Conservation (phyloP, 2,797 vertebrate species). For the Acanthiza pusilla region DNA sequence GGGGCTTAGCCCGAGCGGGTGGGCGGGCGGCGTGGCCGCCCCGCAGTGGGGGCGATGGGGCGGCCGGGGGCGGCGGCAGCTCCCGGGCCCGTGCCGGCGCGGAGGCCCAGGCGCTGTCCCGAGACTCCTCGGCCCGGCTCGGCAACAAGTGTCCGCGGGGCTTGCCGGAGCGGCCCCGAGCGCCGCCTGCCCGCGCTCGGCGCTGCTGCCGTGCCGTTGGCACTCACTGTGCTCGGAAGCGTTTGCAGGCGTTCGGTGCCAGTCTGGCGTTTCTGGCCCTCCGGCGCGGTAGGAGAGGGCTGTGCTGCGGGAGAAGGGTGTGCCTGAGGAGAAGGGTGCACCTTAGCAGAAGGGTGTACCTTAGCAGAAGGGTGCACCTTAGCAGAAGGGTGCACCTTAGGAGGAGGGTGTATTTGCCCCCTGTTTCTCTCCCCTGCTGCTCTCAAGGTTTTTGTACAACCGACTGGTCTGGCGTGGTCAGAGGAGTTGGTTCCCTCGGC, state of each 20-base stretch:
- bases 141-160: not conserved
- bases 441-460: accelerated
- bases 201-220: accelerated
- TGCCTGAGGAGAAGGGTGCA: accelerated
- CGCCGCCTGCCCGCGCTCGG: not conserved
- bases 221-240: not conserved
- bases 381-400: too few relatives aligned
- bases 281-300: too few relatives aligned
- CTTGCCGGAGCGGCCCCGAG: accelerated
- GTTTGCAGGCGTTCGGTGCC: accelerated
- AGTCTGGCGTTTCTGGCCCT: accelerated
- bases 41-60: not conserved
- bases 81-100: not conserved
- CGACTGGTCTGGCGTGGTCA: accelerated
- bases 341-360: accelerated
- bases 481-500: not conserved
- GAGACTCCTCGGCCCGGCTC: not conserved
- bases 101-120: not conserved
- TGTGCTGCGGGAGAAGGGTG: accelerated
- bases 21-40: not conserved
- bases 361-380: too few relatives aligned
- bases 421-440: accelerated
- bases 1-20: not conserved
- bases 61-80: not conserved
- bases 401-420: accelerated